Evolutionary conservation across 1,140 invertebrate genomes (phyloP).

Genomic region (Listronotus oregonensis): DNA sequence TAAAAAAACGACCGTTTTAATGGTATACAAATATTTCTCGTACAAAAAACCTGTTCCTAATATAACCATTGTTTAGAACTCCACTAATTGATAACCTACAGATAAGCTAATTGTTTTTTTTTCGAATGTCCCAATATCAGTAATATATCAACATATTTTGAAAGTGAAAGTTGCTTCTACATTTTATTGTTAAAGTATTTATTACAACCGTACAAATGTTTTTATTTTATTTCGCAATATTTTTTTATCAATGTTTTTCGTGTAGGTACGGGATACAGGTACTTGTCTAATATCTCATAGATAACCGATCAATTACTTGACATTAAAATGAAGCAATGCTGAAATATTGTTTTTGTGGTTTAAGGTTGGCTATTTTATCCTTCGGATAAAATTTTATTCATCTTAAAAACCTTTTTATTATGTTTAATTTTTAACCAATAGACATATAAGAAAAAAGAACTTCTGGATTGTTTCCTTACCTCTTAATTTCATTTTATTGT

Average conservation of each 20-base stretch:
- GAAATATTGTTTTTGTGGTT: constrained; percentile 12
- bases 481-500: no score
- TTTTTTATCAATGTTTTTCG: constrained; percentile 21
- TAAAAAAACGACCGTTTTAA: no score
- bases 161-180: constrained; percentile 27
- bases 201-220: constrained; percentile 11
- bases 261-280: constrained; percentile 2
- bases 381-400: no score
- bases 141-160: constrained; percentile 18
- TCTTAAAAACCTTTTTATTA: no score
- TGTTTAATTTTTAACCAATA: no score
- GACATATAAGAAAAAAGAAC: no score
- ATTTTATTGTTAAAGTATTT: constrained; percentile 9
- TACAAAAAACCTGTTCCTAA: constrained; percentile 11
- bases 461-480: no score
- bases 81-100: constrained; percentile 18
- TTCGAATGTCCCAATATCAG: neutral
- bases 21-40: neutral
- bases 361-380: neutral
- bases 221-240: constrained; percentile 10
- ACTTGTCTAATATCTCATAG: constrained; percentile 14
- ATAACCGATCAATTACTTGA: constrained; percentile 5
- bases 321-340: neutral
- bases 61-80: constrained; percentile 11
- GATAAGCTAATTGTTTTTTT: constrained; percentile 33